Conservation (phyloP, 2,113 vertebrate species). For the Himantopus leucocephalus region DNA sequence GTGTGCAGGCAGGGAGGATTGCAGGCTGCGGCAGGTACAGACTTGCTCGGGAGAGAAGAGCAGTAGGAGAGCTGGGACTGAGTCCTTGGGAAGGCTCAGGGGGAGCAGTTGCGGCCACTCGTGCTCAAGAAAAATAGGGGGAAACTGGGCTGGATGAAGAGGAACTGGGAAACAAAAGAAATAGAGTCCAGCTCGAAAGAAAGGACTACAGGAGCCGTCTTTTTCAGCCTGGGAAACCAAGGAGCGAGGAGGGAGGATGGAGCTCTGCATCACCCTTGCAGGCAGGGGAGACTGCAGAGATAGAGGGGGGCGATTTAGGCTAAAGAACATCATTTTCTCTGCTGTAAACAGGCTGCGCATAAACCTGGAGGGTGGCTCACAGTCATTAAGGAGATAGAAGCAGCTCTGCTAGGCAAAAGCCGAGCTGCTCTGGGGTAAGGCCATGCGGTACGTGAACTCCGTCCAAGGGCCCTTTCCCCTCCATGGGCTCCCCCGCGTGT, state of each 20-base stretch:
- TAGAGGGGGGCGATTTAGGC: neutral
- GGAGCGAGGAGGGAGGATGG: neutral
- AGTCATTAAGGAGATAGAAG: neutral
- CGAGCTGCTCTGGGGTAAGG: neutral
- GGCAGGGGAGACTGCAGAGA: neutral
- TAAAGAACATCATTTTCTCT: neutral
- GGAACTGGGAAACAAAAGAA: neutral
- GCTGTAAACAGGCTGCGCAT: neutral
- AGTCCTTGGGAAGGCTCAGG: neutral
- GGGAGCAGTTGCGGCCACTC: neutral
- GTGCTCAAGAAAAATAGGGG: accelerated
- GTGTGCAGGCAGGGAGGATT: neutral
- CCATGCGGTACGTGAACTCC: accelerated
- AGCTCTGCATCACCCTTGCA: neutral
- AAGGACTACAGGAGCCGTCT: neutral
- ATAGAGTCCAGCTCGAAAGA: neutral
- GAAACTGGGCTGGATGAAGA: neutral
- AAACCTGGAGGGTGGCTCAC: neutral
- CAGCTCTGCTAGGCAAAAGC: neutral
- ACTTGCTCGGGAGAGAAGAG: neutral
- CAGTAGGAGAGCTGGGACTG: neutral
- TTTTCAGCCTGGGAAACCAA: neutral
- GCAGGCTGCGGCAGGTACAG: accelerated
- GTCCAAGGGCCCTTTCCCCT: neutral
- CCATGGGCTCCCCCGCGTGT: accelerated